Evolutionary conservation across 2,113 vertebrate genomes (phyloP), one percentile per base, ranked within the genome.

Genomic region (Tylochromis polylepis): DNA sequence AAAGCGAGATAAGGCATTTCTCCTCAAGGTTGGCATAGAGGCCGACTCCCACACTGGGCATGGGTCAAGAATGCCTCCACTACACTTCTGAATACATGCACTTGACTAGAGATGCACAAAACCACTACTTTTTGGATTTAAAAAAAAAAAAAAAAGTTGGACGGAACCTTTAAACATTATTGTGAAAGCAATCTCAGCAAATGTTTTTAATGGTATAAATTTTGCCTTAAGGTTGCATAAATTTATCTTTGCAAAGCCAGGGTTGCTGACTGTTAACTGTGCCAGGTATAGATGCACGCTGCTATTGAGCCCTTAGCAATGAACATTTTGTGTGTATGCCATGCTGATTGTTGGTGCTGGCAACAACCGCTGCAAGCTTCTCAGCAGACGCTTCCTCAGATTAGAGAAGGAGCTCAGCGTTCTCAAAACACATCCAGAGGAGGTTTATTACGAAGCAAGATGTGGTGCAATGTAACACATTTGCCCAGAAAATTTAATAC

Each of bases 1-100:
- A 79, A 81, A 2, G 27, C 67, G 38, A 78, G 93, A 93, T 92
- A 90, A 93, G 80, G 60, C 88, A 18, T 87, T 88, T 92, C 67
- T 87, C 78, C 72, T 83, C 89, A 86, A 91, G 86, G 88, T 80
- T 27, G 15, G 6, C 22, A 36, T 20, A 9, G 53, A 46, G 55
- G 51, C 34, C 11, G 15, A 87, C 57, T 86, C 78, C 86, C 72
- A 67, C 62, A 56, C 24, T 11, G 31, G 53, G 31, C 65, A 53
- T 80, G 80, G 38, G 24, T 78, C 57, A 11, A 57, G 34, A 79
- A 82, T 72, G 27, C 20, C 51, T 27, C 29, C 10, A 20, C 20
- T 85, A 43, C 11, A 29, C 36, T 56, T 77, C 82, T 75, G 51
- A 60, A 27, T 9, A 57, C 24, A n/a, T 18, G 11, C 24, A 57